These are phyloP conservation scores for Motacilla alba DNA, from an alignment of 2,113 vertebrate species.

Conservation along the genomic window DNA sequence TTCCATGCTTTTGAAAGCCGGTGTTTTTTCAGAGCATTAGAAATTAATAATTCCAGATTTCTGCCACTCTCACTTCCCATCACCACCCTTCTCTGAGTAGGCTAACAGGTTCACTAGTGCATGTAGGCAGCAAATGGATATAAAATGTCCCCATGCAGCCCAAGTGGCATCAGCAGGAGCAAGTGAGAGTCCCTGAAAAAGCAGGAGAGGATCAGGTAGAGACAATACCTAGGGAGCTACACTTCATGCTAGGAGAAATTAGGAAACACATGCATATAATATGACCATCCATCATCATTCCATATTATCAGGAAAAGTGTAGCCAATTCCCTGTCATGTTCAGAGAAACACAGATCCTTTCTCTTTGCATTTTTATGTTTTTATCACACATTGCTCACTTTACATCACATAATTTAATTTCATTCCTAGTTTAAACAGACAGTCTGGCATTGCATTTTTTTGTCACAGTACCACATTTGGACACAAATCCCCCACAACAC, in stretches of 20 bases:
- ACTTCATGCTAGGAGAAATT: background rate
- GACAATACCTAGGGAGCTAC: background rate
- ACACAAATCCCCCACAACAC: background rate
- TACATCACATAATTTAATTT: background rate
- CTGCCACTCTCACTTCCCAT: background rate
- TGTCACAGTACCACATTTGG: background rate
- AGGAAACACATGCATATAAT: background rate
- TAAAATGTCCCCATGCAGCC: background rate
- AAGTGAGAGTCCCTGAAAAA: background rate
- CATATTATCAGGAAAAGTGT: background rate
- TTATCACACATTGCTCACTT: background rate
- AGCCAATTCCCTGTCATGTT: background rate
- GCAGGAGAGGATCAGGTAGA: background rate
- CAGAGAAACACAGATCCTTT: background rate
- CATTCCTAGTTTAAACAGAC: background rate
- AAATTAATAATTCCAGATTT: background rate
- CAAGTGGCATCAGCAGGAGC: background rate
- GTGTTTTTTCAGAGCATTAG: background rate
- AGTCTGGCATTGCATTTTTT: background rate
- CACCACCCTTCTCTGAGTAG: background rate
- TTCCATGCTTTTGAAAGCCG: background rate
- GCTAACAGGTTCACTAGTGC: background rate
- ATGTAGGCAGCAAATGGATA: background rate
- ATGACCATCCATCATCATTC: background rate
- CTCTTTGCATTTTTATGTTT: background rate